Evolutionary conservation across 2,888 invertebrate species (phyloP).

Genomic region (Calameuta filiformis): DNA sequence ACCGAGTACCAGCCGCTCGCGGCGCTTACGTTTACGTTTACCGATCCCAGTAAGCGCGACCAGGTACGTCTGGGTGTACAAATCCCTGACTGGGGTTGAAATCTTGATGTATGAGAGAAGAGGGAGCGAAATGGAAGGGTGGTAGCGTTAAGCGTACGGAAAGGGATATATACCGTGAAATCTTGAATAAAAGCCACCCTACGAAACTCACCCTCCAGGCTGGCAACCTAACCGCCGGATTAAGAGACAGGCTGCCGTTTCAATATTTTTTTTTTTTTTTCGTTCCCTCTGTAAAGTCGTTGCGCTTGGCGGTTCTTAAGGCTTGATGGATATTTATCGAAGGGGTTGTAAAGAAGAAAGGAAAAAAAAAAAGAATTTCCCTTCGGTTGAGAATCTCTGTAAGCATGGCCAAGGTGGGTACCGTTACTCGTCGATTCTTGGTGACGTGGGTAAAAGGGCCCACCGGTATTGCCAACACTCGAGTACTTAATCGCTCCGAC

Average conservation of each 20-base stretch:
- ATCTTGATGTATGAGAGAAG: conserved; percentile 21
- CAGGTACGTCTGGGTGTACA: background rate
- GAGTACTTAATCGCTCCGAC: background rate
- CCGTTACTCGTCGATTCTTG: background rate
- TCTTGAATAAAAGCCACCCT: conserved; percentile 32
- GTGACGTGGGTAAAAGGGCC: background rate
- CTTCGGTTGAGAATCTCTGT: background rate
- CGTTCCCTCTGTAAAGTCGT: conserved; percentile 34
- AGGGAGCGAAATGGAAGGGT: conserved; percentile 5
- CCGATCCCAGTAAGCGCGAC: background rate
- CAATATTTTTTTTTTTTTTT: conserved; percentile 21
- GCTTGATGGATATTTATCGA: background rate
- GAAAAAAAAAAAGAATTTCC: background rate
- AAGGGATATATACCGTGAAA: conserved; percentile 39
- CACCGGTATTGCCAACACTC: background rate
- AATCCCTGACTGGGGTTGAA: conserved; percentile 14
- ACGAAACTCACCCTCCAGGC: background rate
- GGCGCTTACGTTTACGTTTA: background rate
- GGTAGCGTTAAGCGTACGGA: background rate
- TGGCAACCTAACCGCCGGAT: conserved; percentile 38
- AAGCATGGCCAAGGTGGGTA: background rate
- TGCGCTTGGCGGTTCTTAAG: conserved; percentile 20
- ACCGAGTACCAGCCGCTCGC: background rate
- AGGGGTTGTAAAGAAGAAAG: background rate
- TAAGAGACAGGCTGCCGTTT: conserved; percentile 35